Evolutionary conservation across 2,113 vertebrate genomes (phyloP), one percentile per base, ranked within the genome.

Genomic region (Dascyllus trimaculatus): DNA sequence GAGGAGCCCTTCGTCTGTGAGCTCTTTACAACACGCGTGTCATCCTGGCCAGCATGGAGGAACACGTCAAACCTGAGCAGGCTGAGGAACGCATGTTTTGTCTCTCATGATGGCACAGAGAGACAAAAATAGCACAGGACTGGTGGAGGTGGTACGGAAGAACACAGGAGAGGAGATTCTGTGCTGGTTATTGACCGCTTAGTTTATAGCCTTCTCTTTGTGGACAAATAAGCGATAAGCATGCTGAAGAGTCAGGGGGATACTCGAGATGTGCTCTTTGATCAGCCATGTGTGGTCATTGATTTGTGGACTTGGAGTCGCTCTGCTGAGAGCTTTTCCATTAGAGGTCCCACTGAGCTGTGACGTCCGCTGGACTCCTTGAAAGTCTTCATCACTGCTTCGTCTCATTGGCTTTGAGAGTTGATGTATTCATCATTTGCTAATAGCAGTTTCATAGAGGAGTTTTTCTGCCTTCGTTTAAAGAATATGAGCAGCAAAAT

Each of bases 251-350:
- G 48, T 68, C 64, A 52, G 24, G 32, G 65, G 52, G 17, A 38
- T 5, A 11, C 38, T 64, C 18, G 18, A 57, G 38, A 51, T 71
- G 51, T 60, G 51, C 7, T 58, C 22, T 83, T 45, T 68, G 61
- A 83, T 79, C 68, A 58, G 52, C 8, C 4, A 11, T 51, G 81
- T 78, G 73, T 40, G 59, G 66, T 45, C 70, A 81, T 86, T 64
- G 86, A 85, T 88, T 85, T 78, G 43, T 11, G 38, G 71, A 40
- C 63, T 32, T 32, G 8, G 61, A 32, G 21, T 65, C 3, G 4
- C 48, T 58, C 64, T 60, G 49, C 38, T 26, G 58, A 69, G 61
- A 78, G 71, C 19, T 54, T 82, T 85, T 71, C 60, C 32, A 76
- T 82, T 69, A 62, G 43, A 61, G 57, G 62, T 71, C 82, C 56